phyloP scores from a whole-genome alignment of 1,140 invertebrate species.

The Scaptomyza graminum region DNA sequence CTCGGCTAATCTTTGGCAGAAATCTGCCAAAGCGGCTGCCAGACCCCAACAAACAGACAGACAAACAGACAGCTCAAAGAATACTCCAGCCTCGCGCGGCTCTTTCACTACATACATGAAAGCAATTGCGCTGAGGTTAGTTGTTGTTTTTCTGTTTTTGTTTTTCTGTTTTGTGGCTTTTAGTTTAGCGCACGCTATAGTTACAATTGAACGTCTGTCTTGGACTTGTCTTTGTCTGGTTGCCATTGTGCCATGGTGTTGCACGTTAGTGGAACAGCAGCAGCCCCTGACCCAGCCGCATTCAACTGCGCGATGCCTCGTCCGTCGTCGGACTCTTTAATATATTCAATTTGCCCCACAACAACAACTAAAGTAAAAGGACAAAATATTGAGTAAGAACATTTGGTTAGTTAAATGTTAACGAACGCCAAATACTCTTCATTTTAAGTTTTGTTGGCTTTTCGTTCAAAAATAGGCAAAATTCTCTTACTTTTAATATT shows the following conservation, averaged over 20 bases:
- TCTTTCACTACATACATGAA: conserved; percentile 22
- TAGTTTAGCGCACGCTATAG: conserved; percentile 39
- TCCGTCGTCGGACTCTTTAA: conserved; percentile 30
- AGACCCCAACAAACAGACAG: conserved; percentile 8
- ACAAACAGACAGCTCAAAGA: conserved; percentile 28
- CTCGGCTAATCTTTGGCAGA: conserved; percentile 53
- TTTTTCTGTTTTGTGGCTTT: not conserved
- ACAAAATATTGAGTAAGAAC: not conserved
- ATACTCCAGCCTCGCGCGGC: conserved; percentile 5
- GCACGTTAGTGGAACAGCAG: not conserved
- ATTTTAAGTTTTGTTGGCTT: no score
- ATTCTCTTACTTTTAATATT: no score
- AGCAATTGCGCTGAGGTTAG: conserved; percentile 35
- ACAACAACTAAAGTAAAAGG: not conserved
- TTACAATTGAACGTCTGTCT: conserved; percentile 45
- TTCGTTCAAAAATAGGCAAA: no score
- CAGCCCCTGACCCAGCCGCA: conserved; percentile 13
- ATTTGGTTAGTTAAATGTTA: no score
- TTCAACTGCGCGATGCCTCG: conserved; percentile 2
- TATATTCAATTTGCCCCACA: conserved; percentile 39
- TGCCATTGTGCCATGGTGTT: conserved; percentile 41
- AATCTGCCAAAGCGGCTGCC: conserved; percentile 45
- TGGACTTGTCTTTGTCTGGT: conserved; percentile 2
- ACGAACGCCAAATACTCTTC: no score
- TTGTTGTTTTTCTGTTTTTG: no score